Evolutionary conservation across 2,797 vertebrate species (phyloP).

Genomic region (Gymnocypris eckloni): DNA sequence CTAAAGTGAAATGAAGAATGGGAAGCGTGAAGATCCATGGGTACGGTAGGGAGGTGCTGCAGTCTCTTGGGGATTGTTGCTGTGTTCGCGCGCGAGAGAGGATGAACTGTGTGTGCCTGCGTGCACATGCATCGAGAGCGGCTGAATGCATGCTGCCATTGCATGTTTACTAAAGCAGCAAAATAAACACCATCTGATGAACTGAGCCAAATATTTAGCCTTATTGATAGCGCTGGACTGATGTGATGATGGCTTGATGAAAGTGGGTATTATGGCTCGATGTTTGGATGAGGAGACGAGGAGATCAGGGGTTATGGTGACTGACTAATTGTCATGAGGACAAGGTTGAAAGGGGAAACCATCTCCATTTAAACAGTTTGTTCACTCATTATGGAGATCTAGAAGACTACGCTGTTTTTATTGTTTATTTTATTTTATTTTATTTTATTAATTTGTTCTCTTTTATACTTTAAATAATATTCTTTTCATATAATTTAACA

Average conservation of each 20-base stretch:
- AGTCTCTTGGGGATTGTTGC: constrained; percentile 20
- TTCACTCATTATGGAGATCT: not conserved
- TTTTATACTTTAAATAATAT: not conserved
- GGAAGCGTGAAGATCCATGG: constrained; percentile 16
- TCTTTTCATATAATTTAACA: not conserved
- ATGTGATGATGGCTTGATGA: constrained; percentile 40
- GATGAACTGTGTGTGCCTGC: not conserved
- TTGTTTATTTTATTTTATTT: not conserved
- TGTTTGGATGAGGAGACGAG: constrained; percentile 27
- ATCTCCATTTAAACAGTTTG: not conserved
- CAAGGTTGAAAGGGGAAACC: constrained; percentile 18
- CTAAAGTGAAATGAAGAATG: constrained; percentile 28
- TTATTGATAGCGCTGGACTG: constrained; percentile 17
- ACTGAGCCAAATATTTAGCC: constrained; percentile 7
- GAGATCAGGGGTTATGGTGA: constrained; percentile 1
- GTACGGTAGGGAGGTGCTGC: not conserved
- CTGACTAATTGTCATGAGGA: not conserved
- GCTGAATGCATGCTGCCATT: not conserved
- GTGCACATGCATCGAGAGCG: not conserved
- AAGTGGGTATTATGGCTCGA: constrained; percentile 24
- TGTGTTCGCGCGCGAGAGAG: constrained; percentile 29
- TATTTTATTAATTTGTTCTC: no score
- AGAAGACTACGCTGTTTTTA: not conserved
- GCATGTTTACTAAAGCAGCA: constrained; percentile 28
- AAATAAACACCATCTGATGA: constrained; percentile 39